These are phyloP conservation scores for Drosophila asahinai DNA, from an alignment of 1,140 invertebrate genomes.

Conservation along the genomic window DNA sequence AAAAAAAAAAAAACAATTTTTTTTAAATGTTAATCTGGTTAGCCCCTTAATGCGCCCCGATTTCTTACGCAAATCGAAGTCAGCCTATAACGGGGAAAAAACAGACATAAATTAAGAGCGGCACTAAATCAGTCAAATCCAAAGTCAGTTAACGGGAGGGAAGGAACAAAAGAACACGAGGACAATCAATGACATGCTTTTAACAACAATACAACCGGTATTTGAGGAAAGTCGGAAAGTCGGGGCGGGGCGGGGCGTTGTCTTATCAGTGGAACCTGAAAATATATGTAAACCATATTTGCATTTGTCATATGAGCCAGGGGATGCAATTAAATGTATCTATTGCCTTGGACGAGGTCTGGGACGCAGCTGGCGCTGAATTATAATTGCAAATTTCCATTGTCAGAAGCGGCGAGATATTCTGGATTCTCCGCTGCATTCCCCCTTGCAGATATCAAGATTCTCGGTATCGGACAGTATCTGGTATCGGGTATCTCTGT, in stretches of 20 bases:
- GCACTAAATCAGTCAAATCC: conserved; percentile 41
- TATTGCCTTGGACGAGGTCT: conserved; percentile 14
- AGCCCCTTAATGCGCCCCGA: conserved; percentile 9
- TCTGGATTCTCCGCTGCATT: conserved; percentile 1
- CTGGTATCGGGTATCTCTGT: conserved; percentile 1
- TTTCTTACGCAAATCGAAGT: conserved; percentile 37
- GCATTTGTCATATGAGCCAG: conserved; percentile 31
- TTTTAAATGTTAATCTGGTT: too few relatives aligned
- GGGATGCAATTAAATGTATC: conserved; percentile 24
- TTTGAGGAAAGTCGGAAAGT: conserved; percentile 17
- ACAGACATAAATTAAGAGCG: conserved; percentile 28
- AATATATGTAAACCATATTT: conserved; percentile 17
- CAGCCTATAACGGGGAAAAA: conserved; percentile 2
- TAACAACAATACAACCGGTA: conserved; percentile 12
- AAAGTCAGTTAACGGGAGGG: conserved; percentile 1
- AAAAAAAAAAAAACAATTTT: too few relatives aligned
- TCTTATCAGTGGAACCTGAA: conserved; percentile 33
- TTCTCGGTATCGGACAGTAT: not conserved
- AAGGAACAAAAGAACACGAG: conserved; percentile 17
- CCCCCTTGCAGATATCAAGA: conserved; percentile 1
- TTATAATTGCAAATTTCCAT: conserved; percentile 34
- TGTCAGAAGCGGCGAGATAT: conserved; percentile 11
- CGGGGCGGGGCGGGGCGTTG: conserved; percentile 7
- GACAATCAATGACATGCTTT: conserved; percentile 25
- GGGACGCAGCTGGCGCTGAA: conserved; percentile 1